Conservation (phyloP, 2,113 vertebrate species). For the Erinaceus europaeus region DNA sequence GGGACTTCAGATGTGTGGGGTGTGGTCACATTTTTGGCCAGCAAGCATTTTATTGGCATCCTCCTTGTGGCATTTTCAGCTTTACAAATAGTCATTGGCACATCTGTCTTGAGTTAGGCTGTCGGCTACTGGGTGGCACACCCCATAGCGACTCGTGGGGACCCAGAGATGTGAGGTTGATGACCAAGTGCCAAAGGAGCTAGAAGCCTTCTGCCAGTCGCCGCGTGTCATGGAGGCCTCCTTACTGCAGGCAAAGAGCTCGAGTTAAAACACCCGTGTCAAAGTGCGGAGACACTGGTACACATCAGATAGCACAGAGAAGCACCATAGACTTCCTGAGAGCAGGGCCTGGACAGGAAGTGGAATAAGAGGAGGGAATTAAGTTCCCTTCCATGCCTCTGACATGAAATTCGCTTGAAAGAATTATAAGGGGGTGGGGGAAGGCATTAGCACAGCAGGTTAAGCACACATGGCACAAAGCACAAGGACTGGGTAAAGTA, state of each 20-base stretch:
- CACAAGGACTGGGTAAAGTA: no score
- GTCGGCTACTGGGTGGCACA: neutral
- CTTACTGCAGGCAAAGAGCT: no score
- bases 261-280: fast-evolving
- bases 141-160: neutral
- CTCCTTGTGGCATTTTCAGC: neutral
- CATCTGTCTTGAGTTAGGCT: neutral
- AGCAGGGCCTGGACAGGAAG: no score
- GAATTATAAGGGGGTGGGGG: no score
- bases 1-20: neutral
- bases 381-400: no score
- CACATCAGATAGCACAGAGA: fast-evolving
- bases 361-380: no score
- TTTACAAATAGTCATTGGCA: neutral
- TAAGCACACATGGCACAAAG: no score
- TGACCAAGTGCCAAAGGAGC: neutral
- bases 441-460: no score
- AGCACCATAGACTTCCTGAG: neutral
- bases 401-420: no score
- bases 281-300: neutral
- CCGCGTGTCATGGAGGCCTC: neutral
- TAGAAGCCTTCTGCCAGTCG: neutral
- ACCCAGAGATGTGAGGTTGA: neutral
- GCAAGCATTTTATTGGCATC: neutral
- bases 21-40: neutral